Evolutionary conservation across 2,797 vertebrate species (phyloP).

Genomic region (Rhinichthys osculus): DNA sequence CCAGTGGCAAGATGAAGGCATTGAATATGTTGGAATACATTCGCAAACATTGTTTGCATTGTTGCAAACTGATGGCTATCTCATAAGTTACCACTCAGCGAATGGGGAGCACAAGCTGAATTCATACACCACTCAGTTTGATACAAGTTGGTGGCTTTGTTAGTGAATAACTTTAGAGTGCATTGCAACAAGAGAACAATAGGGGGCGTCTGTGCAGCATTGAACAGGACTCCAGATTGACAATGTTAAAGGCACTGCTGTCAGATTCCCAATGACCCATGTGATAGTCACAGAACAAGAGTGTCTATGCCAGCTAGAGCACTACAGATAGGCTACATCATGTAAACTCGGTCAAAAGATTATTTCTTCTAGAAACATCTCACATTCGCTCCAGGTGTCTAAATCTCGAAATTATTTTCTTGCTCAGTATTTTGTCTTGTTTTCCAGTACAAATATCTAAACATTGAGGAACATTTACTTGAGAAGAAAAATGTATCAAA

Average conservation of each 20-base stretch:
- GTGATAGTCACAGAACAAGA: conserved; percentile 44
- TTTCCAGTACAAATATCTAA: not conserved
- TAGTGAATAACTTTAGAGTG: conserved; percentile 40
- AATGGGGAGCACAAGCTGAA: not conserved
- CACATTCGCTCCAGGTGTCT: not conserved
- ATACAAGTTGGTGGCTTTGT: conserved; percentile 9
- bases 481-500: not conserved
- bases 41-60: conserved; percentile 28
- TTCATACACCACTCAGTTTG: not conserved
- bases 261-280: conserved; percentile 35
- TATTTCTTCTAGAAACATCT: not conserved
- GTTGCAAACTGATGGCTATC: conserved; percentile 24
- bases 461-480: not conserved
- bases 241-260: conserved; percentile 57
- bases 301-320: conserved; percentile 42
- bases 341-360: conserved; percentile 27
- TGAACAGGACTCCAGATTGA: conserved; percentile 40
- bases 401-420: not conserved
- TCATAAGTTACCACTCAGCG: not conserved
- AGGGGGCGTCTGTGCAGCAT: conserved; percentile 69
- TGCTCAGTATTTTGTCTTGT: not conserved
- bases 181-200: conserved; percentile 62
- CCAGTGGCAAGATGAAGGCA: conserved; percentile 53
- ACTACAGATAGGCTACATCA: conserved; percentile 14
- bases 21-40: conserved; percentile 53